Conservation (phyloP, 2,888 invertebrate species). For the Drosophila phalerata region DNA sequence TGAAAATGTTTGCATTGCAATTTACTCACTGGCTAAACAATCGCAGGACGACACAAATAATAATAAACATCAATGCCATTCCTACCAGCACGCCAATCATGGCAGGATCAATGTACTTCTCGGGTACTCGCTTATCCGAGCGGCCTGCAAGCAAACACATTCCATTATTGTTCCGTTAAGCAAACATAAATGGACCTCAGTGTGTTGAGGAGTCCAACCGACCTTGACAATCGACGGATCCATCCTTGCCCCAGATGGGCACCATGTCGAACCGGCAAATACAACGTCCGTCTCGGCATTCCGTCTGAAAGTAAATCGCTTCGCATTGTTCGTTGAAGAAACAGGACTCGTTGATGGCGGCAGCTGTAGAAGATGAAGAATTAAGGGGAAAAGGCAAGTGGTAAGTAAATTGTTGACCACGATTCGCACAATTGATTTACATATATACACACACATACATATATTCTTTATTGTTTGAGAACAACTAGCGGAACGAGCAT, state of each 20-base stretch:
- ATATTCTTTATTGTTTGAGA: constrained; percentile 4
- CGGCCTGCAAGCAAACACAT: constrained; percentile 77
- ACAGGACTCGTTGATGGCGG: constrained; percentile 92
- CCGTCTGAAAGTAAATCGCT: constrained; percentile 90
- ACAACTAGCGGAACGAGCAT: constrained; percentile 12
- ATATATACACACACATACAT: not conserved
- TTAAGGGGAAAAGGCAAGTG: not conserved
- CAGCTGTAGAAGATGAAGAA: constrained; percentile 87
- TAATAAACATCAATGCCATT: constrained; percentile 97
- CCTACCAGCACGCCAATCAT: constrained; percentile 96
- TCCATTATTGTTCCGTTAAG: constrained; percentile 27
- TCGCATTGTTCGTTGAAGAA: constrained; percentile 95
- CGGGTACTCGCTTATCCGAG: constrained; percentile 88
- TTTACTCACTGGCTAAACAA: constrained; percentile 95
- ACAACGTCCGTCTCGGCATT: constrained; percentile 92
- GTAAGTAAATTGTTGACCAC: constrained; percentile 29
- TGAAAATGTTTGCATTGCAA: constrained; percentile 75
- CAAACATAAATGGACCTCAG: not conserved
- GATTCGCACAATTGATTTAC: constrained; percentile 35
- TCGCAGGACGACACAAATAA: constrained; percentile 95
- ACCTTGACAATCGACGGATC: constrained; percentile 91
- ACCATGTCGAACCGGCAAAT: constrained; percentile 92
- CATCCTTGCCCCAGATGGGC: constrained; percentile 90
- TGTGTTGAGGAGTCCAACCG: constrained; percentile 68
- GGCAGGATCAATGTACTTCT: constrained; percentile 92